Conservation (phyloP, 2,888 invertebrate species). For the Scaptomyza parva region DNA sequence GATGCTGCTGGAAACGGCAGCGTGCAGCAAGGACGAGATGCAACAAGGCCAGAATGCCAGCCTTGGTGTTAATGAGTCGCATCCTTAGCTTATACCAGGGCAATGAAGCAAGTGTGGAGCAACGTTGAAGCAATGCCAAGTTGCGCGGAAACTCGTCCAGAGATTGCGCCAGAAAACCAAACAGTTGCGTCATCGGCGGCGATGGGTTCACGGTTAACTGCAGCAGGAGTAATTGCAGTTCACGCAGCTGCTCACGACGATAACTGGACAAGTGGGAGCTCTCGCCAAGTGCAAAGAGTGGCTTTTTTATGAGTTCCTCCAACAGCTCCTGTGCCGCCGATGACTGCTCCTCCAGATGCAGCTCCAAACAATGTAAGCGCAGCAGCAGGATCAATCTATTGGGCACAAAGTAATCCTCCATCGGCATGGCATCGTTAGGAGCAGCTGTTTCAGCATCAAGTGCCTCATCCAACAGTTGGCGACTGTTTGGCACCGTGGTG, state of each 20-base stretch:
- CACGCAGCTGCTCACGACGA: conserved; percentile 85
- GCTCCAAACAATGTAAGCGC: conserved; percentile 69
- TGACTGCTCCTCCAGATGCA: conserved; percentile 62
- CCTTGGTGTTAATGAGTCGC: conserved; percentile 82
- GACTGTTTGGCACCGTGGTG: background rate
- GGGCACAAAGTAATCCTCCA: conserved; percentile 81
- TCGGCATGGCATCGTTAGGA: conserved; percentile 53
- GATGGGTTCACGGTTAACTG: conserved; percentile 41
- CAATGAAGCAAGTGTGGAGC: conserved; percentile 83
- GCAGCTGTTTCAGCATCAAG: conserved; percentile 28
- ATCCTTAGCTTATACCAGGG: conserved; percentile 87
- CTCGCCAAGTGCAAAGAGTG: conserved; percentile 36
- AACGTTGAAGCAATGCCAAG: conserved; percentile 86
- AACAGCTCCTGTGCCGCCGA: conserved; percentile 65
- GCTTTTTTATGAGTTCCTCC: conserved; percentile 6
- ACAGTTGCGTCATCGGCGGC: conserved; percentile 4
- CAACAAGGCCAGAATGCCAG: conserved; percentile 85
- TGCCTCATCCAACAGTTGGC: conserved; percentile 59
- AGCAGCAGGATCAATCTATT: conserved; percentile 74
- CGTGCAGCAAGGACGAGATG: conserved; percentile 85
- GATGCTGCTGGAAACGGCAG: conserved; percentile 63
- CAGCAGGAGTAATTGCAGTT: conserved; percentile 82
- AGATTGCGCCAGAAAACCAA: conserved; percentile 82
- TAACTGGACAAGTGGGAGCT: background rate
- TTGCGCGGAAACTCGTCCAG: conserved; percentile 87